phyloP scores from a whole-genome alignment of 2,888 invertebrate species.

The Cylloceria caligata region DNA sequence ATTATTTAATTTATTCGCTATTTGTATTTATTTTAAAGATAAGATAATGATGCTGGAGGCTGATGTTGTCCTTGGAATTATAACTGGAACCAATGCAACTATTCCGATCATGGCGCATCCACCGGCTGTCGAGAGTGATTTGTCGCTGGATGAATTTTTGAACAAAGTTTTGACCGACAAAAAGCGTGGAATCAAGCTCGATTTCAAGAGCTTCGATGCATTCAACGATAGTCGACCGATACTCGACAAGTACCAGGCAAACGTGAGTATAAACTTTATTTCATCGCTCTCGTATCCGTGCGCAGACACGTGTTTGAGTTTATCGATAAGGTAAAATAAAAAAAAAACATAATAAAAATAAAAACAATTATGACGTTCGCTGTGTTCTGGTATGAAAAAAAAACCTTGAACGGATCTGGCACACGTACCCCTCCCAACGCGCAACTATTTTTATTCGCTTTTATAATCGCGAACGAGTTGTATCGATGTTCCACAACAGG shows the following conservation, averaged over 20 bases:
- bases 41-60: slow-evolving; percentile 93
- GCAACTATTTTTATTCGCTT: slow-evolving; percentile 53
- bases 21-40: slow-evolving; percentile 38
- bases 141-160: slow-evolving; percentile 91
- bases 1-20: background rate
- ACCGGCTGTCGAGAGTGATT: slow-evolving; percentile 89
- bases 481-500: slow-evolving; percentile 31
- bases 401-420: slow-evolving; percentile 37
- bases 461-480: slow-evolving; percentile 49
- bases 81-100: slow-evolving; percentile 84
- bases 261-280: slow-evolving; percentile 82
- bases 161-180: slow-evolving; percentile 85
- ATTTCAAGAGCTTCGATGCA: slow-evolving; percentile 93
- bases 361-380: slow-evolving; percentile 15
- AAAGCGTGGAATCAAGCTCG: slow-evolving; percentile 94
- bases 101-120: slow-evolving; percentile 95
- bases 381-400: slow-evolving; percentile 17
- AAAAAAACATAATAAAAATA: slow-evolving; percentile 28
- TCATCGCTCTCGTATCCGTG: slow-evolving; percentile 1
- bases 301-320: background rate
- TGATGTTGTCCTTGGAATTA: slow-evolving; percentile 91
- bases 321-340: background rate
- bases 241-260: slow-evolving; percentile 81
- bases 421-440: slow-evolving; percentile 21
- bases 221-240: slow-evolving; percentile 87